A percentile compares a stretch with the other conserved stretches of the same genome.
Evolutionary conservation across 2,888 invertebrate genomes (phyloP).

Genomic region (Spodoptera picta): DNA sequence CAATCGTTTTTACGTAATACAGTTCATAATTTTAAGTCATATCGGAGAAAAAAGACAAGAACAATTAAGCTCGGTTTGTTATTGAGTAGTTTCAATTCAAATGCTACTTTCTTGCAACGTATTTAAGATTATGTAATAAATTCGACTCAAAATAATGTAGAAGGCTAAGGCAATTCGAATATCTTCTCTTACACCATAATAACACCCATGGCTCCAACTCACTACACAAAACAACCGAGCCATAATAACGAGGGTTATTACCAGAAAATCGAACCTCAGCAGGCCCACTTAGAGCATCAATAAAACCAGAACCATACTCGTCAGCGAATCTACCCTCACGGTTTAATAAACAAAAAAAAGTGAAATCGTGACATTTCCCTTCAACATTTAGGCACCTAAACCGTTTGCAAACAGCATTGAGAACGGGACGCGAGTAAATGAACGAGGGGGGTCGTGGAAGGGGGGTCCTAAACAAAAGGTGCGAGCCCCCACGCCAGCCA

Average conservation of each 20-base stretch:
- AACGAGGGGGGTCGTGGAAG: conserved; percentile 70
- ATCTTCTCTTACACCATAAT: no score
- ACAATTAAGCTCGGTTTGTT: no score
- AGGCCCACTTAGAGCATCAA: conserved; percentile 36
- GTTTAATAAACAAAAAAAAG: conserved; percentile 75
- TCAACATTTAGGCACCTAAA: conserved; percentile 87
- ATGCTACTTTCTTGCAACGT: no score
- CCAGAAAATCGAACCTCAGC: conserved; percentile 31
- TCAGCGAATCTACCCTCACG: conserved; percentile 28
- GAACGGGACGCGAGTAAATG: conserved; percentile 82
- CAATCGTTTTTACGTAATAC: no score
- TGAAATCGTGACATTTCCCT: conserved; percentile 86
- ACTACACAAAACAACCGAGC: conserved; percentile 10
- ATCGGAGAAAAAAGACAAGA: no score
- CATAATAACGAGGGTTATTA: conserved; percentile 17
- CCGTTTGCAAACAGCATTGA: conserved; percentile 86
- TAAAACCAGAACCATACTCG: conserved; percentile 31
- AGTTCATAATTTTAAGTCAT: no score
- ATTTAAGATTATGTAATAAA: no score
- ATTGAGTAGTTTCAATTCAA: no score
- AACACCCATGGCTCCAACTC: neutral
- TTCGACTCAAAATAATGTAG: no score
- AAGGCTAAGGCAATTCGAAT: no score
- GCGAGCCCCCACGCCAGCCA: conserved; percentile 75
- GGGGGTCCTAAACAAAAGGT: conserved; percentile 87